Evolutionary conservation across 64 coral and sea anemone genomes (phyloP), one percentile per base, ranked within the genome.

Genomic region (Montipora foliosa): DNA sequence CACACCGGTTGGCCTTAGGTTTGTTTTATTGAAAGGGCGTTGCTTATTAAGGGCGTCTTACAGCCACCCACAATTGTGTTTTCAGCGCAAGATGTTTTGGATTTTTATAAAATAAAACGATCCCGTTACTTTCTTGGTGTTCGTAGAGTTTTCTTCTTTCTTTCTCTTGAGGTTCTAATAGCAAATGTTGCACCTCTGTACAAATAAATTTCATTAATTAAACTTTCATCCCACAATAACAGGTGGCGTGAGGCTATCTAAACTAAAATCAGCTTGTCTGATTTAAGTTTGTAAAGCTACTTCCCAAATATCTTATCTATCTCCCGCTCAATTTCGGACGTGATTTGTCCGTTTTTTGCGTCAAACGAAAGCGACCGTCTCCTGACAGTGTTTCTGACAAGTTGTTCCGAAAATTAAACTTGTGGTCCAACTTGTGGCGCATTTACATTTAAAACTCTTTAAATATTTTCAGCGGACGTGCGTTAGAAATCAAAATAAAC

Each of bases 191-290:
- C 62, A 19, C 46, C 62, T 17, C 17, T 7, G 45, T 85, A 70
- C 82, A 85, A 71, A 85, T 85, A 64, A 85, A 82, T 85, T 70
- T 71, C 45, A 85, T 85, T 85, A 85, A 85, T 85, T 85, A 85
- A 85, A 85, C 82, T 85, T 85, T 85, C 82, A 85, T 82, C 14
- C 19, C 13, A 62, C 4, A 7, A 21, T 70, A 85, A 85, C 82
- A 85, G 82, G 82, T 85, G 82, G 82, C 19, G 5, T 48, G 44
- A 25, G 29, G 59, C 20, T 68, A 84, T 84, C 81, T 48, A 78
- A 78, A 49, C 64, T 8, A 10, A 44, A 85, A 85, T 71, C 62
- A 50, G 7, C 8, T 85, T 13, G 82, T 21, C 3, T 85, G 82
- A 85, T 61, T 85, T 51, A 21, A 71, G 29, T 85, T 71, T 85